Evolutionary conservation across 2,888 invertebrate species (phyloP).

Genomic region (Abrostola tripartita): DNA sequence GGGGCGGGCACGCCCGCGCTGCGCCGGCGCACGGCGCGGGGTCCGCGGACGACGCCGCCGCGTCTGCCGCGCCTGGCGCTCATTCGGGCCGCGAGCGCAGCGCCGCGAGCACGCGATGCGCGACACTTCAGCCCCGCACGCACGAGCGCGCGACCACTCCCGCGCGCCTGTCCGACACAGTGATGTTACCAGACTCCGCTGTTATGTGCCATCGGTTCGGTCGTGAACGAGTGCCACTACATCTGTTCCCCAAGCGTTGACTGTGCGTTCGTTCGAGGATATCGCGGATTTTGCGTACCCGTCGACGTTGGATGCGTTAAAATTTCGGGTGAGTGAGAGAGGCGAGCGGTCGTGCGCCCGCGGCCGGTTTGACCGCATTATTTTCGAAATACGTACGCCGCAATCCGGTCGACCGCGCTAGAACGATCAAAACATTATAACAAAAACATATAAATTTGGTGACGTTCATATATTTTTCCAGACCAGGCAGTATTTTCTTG

Average conservation of each 20-base stretch:
- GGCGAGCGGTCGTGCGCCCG: slow-evolving; percentile 80
- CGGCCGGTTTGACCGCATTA: slow-evolving; percentile 88
- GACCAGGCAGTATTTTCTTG: slow-evolving; percentile 58
- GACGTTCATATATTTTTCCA: slow-evolving; percentile 64
- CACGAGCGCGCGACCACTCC: slow-evolving; percentile 72
- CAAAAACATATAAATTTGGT: slow-evolving; percentile 78
- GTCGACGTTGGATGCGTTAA: slow-evolving; percentile 86
- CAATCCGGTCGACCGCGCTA: slow-evolving; percentile 85
- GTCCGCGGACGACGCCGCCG: slow-evolving; percentile 71
- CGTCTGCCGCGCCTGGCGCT: slow-evolving; percentile 71
- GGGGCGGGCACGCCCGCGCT: slow-evolving; percentile 58
- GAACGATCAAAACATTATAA: slow-evolving; percentile 86
- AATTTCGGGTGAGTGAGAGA: slow-evolving; percentile 87
- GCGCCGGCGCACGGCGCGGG: slow-evolving; percentile 58
- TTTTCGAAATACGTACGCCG: slow-evolving; percentile 87
- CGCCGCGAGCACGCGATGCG: slow-evolving; percentile 76
- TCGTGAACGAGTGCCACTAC: slow-evolving; percentile 82
- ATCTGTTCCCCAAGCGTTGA: slow-evolving; percentile 84
- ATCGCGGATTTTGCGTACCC: slow-evolving; percentile 80
- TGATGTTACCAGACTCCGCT: slow-evolving; percentile 82
- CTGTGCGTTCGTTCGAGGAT: slow-evolving; percentile 66
- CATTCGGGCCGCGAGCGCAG: slow-evolving; percentile 77
- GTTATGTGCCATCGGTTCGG: slow-evolving; percentile 80
- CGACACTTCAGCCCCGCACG: slow-evolving; percentile 58
- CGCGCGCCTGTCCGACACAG: slow-evolving; percentile 76